Percentiles rank a stretch among this genome's conserved stretches.
Evolutionary conservation across 1,140 invertebrate genomes (phyloP).

Genomic region (Hetaerina americana): DNA sequence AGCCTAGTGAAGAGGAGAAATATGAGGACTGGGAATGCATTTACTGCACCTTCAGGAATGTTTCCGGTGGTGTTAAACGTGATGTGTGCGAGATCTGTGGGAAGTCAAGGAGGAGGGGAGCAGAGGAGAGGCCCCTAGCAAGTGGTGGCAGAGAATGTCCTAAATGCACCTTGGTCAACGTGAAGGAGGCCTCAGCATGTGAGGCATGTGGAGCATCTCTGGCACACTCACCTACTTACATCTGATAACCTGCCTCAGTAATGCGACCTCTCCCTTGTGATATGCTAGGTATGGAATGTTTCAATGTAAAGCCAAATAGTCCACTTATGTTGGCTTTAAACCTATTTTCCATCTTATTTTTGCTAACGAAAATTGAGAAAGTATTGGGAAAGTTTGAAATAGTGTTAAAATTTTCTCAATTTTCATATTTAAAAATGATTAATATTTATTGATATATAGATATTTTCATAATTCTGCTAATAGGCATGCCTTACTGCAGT

Average conservation of each 20-base stretch:
- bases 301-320: not conserved
- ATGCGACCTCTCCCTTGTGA: not conserved
- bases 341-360: not conserved
- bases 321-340: not conserved
- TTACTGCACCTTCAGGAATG: constrained; percentile 58
- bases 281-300: not conserved
- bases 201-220: constrained; percentile 53
- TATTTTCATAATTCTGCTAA: not conserved
- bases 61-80: constrained; percentile 16
- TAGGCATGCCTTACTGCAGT: not conserved
- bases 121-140: constrained; percentile 47
- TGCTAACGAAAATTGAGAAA: not conserved
- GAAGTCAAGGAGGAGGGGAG: constrained; percentile 43
- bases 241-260: constrained; percentile 27
- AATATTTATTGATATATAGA: not conserved
- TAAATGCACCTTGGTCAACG: constrained; percentile 67
- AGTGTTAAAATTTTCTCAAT: not conserved
- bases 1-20: constrained; percentile 9
- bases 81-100: constrained; percentile 67
- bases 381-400: not conserved
- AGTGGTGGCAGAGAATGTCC: constrained; percentile 63
- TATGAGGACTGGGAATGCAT: constrained; percentile 48
- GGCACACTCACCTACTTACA: constrained; percentile 64
- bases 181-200: constrained; percentile 46
- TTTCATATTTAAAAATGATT: not conserved